Percentiles rank a stretch among this genome's conserved stretches.
Conservation (phyloP, 2,113 vertebrate species). For the Bothrops jararaca region DNA sequence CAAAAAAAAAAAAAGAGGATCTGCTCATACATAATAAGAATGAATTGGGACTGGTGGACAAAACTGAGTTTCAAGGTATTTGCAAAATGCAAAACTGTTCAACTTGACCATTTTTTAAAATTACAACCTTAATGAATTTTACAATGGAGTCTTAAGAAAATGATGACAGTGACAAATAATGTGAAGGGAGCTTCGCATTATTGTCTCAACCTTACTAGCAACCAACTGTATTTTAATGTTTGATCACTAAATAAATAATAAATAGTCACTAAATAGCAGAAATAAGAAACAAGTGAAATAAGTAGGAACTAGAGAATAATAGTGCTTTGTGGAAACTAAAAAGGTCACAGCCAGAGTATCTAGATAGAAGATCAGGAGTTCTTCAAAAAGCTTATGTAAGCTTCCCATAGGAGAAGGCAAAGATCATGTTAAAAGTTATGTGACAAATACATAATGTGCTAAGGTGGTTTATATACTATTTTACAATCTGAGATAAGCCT, state of each 20-base stretch:
- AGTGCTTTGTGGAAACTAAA: background rate
- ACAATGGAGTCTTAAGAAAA: background rate
- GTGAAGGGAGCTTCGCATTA: background rate
- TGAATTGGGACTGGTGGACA: background rate
- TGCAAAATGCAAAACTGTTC: background rate
- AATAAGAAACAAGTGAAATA: background rate
- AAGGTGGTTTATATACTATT: background rate
- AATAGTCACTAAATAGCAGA: background rate
- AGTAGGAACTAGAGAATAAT: background rate
- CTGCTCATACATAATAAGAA: background rate
- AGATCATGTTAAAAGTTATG: background rate
- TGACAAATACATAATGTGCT: background rate
- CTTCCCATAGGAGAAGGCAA: background rate
- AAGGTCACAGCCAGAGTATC: background rate
- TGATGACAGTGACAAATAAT: background rate
- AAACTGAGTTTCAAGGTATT: background rate
- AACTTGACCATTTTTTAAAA: background rate
- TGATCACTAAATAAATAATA: background rate
- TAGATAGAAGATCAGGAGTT: background rate
- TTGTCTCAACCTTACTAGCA: background rate
- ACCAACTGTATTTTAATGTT: background rate
- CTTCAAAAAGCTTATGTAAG: background rate
- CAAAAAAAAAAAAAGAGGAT: too few relatives aligned
- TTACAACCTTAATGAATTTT: background rate
- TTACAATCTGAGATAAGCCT: background rate